These are phyloP conservation scores for Orientallactaga sibirica DNA, from an alignment of 2,797 vertebrate genomes.

Conservation along the genomic window DNA sequence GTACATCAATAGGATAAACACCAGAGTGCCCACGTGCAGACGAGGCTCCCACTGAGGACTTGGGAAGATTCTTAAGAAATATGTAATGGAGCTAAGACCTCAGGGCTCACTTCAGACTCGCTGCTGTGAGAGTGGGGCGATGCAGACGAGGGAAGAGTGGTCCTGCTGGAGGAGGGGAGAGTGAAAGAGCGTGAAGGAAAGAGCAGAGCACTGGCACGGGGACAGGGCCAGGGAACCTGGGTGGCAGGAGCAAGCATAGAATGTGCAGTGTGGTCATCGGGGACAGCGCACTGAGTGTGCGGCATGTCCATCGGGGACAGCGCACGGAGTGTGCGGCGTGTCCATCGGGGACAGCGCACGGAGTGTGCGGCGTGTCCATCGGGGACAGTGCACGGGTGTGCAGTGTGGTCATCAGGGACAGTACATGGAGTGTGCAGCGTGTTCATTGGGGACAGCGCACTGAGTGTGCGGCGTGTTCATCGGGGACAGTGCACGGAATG, in stretches of 20 bases:
- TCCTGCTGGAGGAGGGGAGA: neutral
- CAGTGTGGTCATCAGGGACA: too few species aligned
- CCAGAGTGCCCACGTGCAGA: neutral
- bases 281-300: too few species aligned
- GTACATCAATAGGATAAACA: neutral
- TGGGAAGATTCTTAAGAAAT: neutral
- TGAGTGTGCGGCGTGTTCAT: too few species aligned
- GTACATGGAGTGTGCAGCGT: too few species aligned
- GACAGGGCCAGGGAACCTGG: neutral
- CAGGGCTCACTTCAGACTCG: neutral
- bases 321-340: too few species aligned
- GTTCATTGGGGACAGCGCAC: too few species aligned
- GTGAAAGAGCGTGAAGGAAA: too few species aligned
- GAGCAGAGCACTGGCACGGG: neutral
- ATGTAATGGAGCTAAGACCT: neutral
- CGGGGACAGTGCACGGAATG: too few species aligned
- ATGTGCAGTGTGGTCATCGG: neutral
- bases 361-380: too few species aligned
- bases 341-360: too few species aligned
- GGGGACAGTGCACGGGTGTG: too few species aligned
- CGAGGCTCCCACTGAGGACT: neutral
- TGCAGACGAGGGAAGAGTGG: neutral
- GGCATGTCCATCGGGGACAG: too few species aligned
- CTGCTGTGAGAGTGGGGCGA: neutral
- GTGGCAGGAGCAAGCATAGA: neutral